phyloP scores from a whole-genome alignment of 2,797 vertebrate genomes.

The Natrix natrix region DNA sequence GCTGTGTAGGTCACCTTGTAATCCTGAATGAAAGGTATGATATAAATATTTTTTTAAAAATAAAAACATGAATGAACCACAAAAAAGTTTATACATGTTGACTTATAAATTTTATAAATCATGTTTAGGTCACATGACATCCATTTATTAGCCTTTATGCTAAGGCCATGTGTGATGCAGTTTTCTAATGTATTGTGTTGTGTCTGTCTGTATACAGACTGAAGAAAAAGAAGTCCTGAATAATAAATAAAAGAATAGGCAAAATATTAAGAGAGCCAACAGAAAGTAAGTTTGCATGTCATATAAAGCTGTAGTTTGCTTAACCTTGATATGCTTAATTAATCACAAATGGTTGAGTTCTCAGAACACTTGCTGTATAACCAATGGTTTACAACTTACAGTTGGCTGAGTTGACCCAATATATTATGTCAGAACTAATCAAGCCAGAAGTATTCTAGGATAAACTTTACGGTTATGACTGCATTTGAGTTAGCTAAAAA shows the following conservation, averaged over 20 bases:
- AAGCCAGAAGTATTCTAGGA: background rate
- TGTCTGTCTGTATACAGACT: background rate
- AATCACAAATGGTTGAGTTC: background rate
- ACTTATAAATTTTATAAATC: background rate
- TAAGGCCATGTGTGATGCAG: background rate
- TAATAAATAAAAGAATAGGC: background rate
- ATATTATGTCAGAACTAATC: background rate
- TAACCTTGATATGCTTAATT: background rate
- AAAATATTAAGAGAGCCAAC: background rate
- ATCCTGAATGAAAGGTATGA: background rate
- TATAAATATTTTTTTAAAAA: background rate
- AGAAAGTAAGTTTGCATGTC: background rate
- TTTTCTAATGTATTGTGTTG: background rate
- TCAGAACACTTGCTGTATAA: background rate
- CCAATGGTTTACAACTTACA: background rate
- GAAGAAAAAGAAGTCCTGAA: background rate
- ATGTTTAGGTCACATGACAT: background rate
- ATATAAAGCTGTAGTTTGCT: background rate
- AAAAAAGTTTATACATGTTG: background rate
- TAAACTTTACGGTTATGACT: background rate
- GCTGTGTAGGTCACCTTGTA: background rate
- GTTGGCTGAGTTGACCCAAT: background rate
- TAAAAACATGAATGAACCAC: background rate
- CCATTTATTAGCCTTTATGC: background rate
- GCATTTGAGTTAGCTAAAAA: background rate